Evolutionary conservation across 1,140 invertebrate species (phyloP), one percentile per base, ranked within the genome.

Genomic region (Potamilus streckersoni): DNA sequence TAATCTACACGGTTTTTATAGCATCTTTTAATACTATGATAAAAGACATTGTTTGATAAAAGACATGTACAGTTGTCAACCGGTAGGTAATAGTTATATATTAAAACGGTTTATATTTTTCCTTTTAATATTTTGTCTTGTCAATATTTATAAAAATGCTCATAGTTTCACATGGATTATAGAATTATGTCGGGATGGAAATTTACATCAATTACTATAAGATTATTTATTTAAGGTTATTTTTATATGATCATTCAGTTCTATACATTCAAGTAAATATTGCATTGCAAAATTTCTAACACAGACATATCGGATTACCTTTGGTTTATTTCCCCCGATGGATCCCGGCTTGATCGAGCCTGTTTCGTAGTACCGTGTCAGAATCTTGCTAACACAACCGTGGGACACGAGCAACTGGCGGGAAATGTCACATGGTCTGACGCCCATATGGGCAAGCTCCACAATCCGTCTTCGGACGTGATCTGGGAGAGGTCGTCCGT

Each of bases 281-380:
- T 20, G 16, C 15, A 16, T 12, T 19, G 31, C 16, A 23, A 13
- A 14, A 20, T 17, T 55, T n/a, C 62, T 20, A 38, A 15, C 4
- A 38, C 5, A 20, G 15, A 20, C 38, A 65, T 15, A 6, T 49
- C 38, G 6, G 38, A 49, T 74, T 80, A 84, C 83, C 79, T 99
- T 99, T n/a, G 98, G 98, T 91, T 99, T 99, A 60, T 96, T 98
- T 16, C 98, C 98, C 2, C 98, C 98, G 86, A 99, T 99, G 59
- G 99, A 97, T 11, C 98, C 98, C 17, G 98, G 98, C 88, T 98
- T 98, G 91, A 99, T 99, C 85, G 96, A 98, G 64, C 87, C 87
- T 0, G 88, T 99, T 91, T 99, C 97, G 90, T 99, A 99, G 92
- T 97, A 98, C 92, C 97, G 79, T 11, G 96, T 92, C 49, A 96